These are phyloP conservation scores for Macaca mulatta DNA, from an alignment of 2,113 vertebrate genomes.

Conservation along the genomic window DNA sequence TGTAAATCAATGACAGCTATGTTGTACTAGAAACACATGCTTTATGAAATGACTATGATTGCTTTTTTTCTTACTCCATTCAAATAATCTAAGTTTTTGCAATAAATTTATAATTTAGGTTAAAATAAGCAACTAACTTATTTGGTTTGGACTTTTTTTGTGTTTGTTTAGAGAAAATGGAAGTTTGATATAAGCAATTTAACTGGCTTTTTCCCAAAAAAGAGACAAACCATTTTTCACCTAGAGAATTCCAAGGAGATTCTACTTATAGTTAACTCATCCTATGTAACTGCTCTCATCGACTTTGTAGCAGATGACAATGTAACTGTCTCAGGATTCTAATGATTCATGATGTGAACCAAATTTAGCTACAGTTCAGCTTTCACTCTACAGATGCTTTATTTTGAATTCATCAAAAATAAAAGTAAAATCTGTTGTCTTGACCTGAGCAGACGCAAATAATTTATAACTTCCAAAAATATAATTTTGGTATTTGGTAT, in stretches of 20 bases:
- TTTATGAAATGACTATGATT: conserved; percentile 13
- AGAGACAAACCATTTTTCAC: conserved; percentile 37
- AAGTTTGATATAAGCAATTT: conserved; percentile 38
- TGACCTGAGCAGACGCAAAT: conserved; percentile 54
- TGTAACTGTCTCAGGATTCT: conserved; percentile 55
- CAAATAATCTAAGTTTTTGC: conserved; percentile 18
- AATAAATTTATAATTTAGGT: conserved; percentile 9
- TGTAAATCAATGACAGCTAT: not conserved
- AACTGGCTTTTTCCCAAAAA: conserved; percentile 1
- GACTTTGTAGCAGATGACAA: conserved; percentile 60
- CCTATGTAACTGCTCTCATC: conserved; percentile 40
- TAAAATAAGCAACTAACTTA: not conserved
- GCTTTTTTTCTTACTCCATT: not conserved
- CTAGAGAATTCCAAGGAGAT: conserved; percentile 41
- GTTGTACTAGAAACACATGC: not conserved
- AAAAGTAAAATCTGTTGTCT: conserved; percentile 61
- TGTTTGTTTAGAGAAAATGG: not conserved
- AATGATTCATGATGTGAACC: conserved; percentile 66
- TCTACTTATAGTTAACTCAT: conserved; percentile 49
- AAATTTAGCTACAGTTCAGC: conserved; percentile 66
- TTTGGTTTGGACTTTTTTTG: conserved; percentile 30
- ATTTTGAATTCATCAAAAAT: conserved; percentile 71
- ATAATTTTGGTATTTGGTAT: conserved; percentile 23
- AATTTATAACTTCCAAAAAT: conserved; percentile 47
- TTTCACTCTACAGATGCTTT: conserved; percentile 61